Conservation (phyloP, 2,888 invertebrate species). For the Sinopyrophorus schimmeli region DNA sequence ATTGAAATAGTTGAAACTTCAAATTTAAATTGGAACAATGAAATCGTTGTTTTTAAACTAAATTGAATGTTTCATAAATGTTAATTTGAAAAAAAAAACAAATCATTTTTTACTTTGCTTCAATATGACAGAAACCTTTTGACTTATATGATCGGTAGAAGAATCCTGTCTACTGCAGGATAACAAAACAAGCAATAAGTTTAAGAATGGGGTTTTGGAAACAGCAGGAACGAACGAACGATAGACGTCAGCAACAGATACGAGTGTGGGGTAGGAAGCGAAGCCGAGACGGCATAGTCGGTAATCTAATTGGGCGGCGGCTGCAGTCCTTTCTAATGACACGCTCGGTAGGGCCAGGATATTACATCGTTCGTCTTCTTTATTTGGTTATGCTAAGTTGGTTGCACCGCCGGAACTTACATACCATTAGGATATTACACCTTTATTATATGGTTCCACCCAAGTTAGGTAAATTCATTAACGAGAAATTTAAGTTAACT, state of each 20-base stretch:
- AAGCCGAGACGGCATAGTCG: slow-evolving; percentile 47
- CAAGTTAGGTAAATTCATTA: slow-evolving; percentile 13
- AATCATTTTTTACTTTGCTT: no score
- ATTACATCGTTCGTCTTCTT: slow-evolving; percentile 40
- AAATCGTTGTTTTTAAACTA: no score
- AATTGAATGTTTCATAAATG: no score
- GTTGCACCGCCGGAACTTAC: slow-evolving; percentile 17
- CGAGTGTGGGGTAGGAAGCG: slow-evolving; percentile 16
- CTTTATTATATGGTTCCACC: slow-evolving; percentile 8
- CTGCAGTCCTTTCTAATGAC: slow-evolving; percentile 54
- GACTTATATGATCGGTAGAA: slow-evolving; percentile 1
- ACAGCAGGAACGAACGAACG: slow-evolving; percentile 11
- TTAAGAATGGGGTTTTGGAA: slow-evolving; percentile 10
- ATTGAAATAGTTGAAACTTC: no score
- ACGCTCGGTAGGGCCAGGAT: slow-evolving; percentile 47
- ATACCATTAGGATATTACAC: slow-evolving; percentile 13
- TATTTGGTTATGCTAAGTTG: slow-evolving; percentile 26
- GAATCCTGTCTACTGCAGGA: slow-evolving; percentile 3
- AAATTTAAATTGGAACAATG: no score
- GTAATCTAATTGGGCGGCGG: slow-evolving; percentile 56
- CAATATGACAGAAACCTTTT: no score
- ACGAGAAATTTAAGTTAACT: not conserved
- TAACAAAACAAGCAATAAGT: slow-evolving; percentile 12
- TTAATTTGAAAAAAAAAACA: no score
- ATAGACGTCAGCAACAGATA: slow-evolving; percentile 24